Base-by-base conservation (phyloP, 2,113 vertebrate genomes). In the Formicarius rufipectus region DNA sequence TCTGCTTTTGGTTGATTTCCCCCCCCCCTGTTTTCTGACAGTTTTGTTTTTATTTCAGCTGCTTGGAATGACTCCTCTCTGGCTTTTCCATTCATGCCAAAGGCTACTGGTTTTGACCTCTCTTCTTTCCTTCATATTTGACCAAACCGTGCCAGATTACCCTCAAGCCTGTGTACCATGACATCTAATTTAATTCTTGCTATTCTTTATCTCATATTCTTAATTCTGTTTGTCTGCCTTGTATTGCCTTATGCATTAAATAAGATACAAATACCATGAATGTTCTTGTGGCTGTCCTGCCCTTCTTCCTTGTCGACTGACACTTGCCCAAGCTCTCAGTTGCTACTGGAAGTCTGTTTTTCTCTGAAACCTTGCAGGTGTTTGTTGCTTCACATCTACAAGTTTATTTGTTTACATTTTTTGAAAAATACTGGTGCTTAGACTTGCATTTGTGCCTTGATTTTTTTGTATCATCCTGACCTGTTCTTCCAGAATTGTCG, bases 391-490 rank as follows among this genome's bases (percentile, higher is more conserved):
- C 53, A 50, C 27, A 56, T 76, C 55, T 72, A 58, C 3, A 5
- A n/a, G 44, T 50, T 96, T 72, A 6, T 73, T 59, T 62, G 92
- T 82, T 84, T 64, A 53, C 2, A 1, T 81, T 87, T 85, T 67
- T 49, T 56, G 44, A 76, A 55, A 90, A 89, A 28, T 73, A 35
- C 63, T 86, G 79, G 91, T 97, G 94, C 84, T 94, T 68, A 75
- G 72, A 84, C 60, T 85, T 96, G 64, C 11, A 0, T 93, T 95
- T 74, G 95, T 96, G 96, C 93, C 94, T 96, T 95, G 92, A 63
- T 94, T 93, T 94, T 93, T 94, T 90, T 86, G 13, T 76, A 50
- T 87, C 52, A 17, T 87, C 55, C 58, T 72, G 63, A 86, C 67
- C 18, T 42, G 25, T 85, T 96, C 91, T 93, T 96, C 93, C 94